These are phyloP conservation scores for Galeruca laticollis DNA, from an alignment of 2,888 invertebrate species.

Conservation along the genomic window DNA sequence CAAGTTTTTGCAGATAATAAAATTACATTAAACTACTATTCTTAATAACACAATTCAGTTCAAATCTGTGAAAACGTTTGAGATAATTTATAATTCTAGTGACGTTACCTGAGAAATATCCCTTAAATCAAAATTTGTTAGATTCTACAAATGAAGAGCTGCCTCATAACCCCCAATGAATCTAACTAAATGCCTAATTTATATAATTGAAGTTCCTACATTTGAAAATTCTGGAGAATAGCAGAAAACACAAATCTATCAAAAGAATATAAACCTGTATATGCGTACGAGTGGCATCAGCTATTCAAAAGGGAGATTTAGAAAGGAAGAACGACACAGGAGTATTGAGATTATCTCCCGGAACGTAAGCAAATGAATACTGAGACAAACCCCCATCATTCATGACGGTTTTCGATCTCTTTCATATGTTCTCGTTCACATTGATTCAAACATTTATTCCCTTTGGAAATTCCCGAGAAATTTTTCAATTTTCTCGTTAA, in stretches of 20 bases:
- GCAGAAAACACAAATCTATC: slow-evolving; percentile 34
- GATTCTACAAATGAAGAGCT: background rate
- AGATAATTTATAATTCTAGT: too few species aligned
- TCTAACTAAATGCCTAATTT: slow-evolving; percentile 18
- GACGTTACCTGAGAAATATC: too few species aligned
- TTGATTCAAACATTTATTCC: slow-evolving; percentile 26
- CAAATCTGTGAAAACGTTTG: too few species aligned
- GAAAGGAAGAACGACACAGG: slow-evolving; percentile 15
- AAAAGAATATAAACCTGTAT: slow-evolving; percentile 17
- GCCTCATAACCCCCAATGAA: slow-evolving; percentile 8
- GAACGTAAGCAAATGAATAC: slow-evolving; percentile 37
- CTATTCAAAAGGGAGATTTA: slow-evolving; percentile 19
- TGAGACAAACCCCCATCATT: slow-evolving; percentile 35
- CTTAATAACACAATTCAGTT: too few species aligned
- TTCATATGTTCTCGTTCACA: slow-evolving; percentile 35
- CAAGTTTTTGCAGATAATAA: too few species aligned
- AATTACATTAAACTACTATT: too few species aligned
- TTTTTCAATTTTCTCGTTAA: slow-evolving; percentile 35
- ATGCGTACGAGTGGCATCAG: slow-evolving; percentile 13
- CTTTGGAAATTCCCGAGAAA: slow-evolving; percentile 16
- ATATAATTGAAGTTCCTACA: slow-evolving; percentile 24
- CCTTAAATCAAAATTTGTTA: too few species aligned
- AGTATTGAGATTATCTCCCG: slow-evolving; percentile 35
- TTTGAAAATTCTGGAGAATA: slow-evolving; percentile 10
- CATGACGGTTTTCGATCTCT: slow-evolving; percentile 33